Conservation (phyloP, 2,113 vertebrate genomes). For the Nothobranchius furzeri region DNA sequence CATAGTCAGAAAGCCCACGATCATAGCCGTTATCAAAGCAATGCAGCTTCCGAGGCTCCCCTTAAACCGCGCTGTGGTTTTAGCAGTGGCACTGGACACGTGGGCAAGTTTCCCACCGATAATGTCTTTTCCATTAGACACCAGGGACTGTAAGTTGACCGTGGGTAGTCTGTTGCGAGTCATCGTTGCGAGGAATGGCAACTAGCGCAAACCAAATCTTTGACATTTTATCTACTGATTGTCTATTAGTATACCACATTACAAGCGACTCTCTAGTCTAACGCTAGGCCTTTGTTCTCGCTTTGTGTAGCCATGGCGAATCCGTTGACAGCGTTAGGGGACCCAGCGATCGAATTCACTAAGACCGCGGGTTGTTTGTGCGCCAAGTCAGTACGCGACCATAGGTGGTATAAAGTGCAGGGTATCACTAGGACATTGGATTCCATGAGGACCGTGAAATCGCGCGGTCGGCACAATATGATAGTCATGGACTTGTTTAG, state of each 20-base stretch:
- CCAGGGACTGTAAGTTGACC: too few species aligned
- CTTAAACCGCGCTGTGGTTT: neutral
- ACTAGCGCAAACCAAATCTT: too few species aligned
- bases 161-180: too few species aligned
- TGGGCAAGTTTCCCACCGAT: neutral
- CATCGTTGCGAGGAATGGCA: too few species aligned
- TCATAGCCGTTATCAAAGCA: constrained; percentile 4
- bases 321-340: neutral
- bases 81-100: neutral
- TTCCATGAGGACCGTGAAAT: neutral
- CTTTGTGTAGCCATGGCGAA: too few species aligned
- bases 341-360: neutral
- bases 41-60: constrained; percentile 2
- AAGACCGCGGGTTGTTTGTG: fast-evolving
- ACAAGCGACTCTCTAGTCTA: too few species aligned
- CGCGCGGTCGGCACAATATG: neutral
- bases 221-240: too few species aligned
- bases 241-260: too few species aligned
- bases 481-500: constrained; percentile 11
- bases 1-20: constrained; percentile 3
- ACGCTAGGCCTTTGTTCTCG: too few species aligned
- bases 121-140: neutral
- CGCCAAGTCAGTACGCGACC: neutral
- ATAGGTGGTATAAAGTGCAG: constrained; percentile 18
- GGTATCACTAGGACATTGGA: constrained; percentile 5